Evolutionary conservation across 1,140 invertebrate species (phyloP), one percentile per base, ranked within the genome.

Genomic region (Drosophila tani): DNA sequence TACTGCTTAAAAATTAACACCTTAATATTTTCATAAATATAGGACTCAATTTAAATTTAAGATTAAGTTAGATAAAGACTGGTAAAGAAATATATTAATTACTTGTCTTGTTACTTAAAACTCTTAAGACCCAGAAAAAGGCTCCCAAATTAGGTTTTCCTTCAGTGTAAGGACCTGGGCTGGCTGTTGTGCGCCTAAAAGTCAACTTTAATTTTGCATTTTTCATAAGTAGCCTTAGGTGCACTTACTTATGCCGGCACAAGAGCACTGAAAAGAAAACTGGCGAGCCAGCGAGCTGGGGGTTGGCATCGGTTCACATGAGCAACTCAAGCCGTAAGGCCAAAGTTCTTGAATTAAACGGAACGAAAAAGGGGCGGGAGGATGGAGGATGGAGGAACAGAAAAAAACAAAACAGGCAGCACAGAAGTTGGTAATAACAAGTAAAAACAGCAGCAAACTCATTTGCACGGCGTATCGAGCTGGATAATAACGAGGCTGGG

Each of bases 141-240:
- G 8, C 32, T 2, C 32, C 8, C 32, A 11, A 15, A 21, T 3
- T 35, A 19, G 32, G 12, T 0, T 38, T 38, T 55, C 17, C 51
- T 24, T 56, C 53, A 56, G 53, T 56, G 53, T 38, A 43, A n/a
- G 38, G 27, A 24, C 9, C 12, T 8, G 38, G 24, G 40, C 19
- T 15, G 32, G 8, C 9, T 66, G 80, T 80, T 85, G 75, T 85
- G 58, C 75, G 73, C 79, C 82, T 79, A 77, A 82, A 90, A 91
- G 90, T 91, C 90, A 91, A 90, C 90, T 91, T 91, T 79, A 91
- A 91, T 91, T 91, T 91, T 86, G 56, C 82, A 91, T 91, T 91
- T 91, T 90, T 77, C 80, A 91, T 91, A 91, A 91, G 90, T 91
- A 91, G 90, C 90, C 90, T 86, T 83, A 79, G 90, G 88, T 91